These are phyloP conservation scores for Riparia riparia DNA, from an alignment of 2,113 vertebrate genomes.

Conservation along the genomic window DNA sequence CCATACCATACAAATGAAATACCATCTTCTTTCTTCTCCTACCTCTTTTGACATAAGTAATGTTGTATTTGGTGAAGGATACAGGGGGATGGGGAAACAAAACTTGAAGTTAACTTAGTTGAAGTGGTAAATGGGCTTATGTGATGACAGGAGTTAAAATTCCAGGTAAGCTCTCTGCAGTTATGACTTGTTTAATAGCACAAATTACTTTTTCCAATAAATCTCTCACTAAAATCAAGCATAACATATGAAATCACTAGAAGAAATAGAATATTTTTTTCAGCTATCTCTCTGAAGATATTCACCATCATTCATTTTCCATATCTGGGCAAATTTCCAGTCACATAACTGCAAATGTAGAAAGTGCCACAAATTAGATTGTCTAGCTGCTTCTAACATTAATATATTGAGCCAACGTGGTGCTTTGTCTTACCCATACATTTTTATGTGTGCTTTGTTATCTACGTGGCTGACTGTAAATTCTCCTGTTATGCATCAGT, in stretches of 20 bases:
- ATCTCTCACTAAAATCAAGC: not conserved
- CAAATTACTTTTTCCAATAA: not conserved
- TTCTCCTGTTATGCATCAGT: not conserved
- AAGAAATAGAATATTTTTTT: not conserved
- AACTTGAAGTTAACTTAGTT: not conserved
- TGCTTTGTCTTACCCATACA: not conserved
- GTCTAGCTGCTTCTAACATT: not conserved
- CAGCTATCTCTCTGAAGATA: not conserved
- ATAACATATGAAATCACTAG: not conserved
- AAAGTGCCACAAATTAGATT: not conserved
- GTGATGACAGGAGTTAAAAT: not conserved
- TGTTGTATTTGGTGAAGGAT: not conserved
- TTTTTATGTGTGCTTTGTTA: slow-evolving; percentile 2
- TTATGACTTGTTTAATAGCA: not conserved
- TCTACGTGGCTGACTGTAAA: not conserved
- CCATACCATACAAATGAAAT: not conserved
- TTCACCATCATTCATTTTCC: not conserved
- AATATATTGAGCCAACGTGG: not conserved
- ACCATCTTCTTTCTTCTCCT: not conserved
- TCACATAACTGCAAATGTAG: not conserved
- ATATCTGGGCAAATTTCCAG: not conserved
- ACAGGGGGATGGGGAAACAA: not conserved
- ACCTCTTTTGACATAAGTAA: not conserved
- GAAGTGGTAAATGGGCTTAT: not conserved
- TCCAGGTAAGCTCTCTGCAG: not conserved